These are phyloP conservation scores for Sepioteuthis lessoniana DNA, from an alignment of 2,888 invertebrate species.

Conservation along the genomic window DNA sequence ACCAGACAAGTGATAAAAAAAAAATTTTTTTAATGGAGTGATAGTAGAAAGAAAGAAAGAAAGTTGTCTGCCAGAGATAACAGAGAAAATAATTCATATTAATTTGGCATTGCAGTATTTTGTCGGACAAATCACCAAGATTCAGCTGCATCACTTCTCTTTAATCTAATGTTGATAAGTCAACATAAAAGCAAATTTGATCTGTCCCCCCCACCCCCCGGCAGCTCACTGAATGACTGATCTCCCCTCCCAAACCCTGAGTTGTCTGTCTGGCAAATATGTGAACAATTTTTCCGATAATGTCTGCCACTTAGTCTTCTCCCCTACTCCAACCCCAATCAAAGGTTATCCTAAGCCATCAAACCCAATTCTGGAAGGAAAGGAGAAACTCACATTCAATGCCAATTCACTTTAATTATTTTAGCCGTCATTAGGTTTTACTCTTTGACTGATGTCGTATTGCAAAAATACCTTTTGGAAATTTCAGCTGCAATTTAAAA, in stretches of 20 bases:
- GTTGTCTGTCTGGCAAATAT: slow-evolving; percentile 1
- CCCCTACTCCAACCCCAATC: background rate
- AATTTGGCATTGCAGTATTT: slow-evolving; percentile 23
- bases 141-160: background rate
- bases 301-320: background rate
- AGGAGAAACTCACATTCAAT: background rate
- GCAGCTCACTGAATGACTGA: too few relatives aligned
- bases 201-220: background rate
- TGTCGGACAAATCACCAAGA: background rate
- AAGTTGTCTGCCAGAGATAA: background rate
- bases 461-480: slow-evolving; percentile 4
- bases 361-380: background rate
- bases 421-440: background rate
- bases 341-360: background rate
- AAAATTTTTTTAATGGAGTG: background rate
- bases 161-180: slow-evolving; percentile 33
- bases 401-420: background rate
- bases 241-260: background rate
- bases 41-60: background rate
- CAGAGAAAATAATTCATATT: slow-evolving; percentile 33
- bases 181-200: slow-evolving; percentile 20
- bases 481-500: background rate
- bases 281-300: background rate
- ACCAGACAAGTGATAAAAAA: too few relatives aligned
- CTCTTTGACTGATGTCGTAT: background rate